Evolutionary conservation across 1,140 invertebrate species (phyloP).

Genomic region (Drosophila arawakana): DNA sequence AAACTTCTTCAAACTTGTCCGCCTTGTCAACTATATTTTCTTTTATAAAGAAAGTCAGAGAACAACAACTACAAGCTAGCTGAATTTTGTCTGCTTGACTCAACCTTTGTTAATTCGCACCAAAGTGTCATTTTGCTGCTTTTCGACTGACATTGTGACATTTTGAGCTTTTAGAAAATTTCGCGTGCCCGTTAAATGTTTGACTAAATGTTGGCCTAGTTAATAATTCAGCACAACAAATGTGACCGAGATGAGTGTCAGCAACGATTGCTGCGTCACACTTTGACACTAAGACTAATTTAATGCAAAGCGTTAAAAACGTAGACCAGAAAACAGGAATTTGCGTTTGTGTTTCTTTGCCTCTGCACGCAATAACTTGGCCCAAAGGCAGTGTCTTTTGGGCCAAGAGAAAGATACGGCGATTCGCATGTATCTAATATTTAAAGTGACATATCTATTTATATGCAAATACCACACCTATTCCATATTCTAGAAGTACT

Average conservation of each 20-base stretch:
- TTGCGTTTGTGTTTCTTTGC: slow-evolving; percentile 25
- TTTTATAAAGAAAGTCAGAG: neutral
- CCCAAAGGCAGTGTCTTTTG: neutral
- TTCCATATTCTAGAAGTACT: slow-evolving; percentile 5
- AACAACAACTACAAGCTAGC: neutral
- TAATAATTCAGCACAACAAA: slow-evolving; percentile 66
- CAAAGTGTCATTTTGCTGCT: neutral
- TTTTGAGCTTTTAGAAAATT: neutral
- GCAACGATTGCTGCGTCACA: slow-evolving; percentile 48
- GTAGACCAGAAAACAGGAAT: slow-evolving; percentile 11
- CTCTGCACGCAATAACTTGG: slow-evolving; percentile 39
- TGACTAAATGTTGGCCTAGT: slow-evolving; percentile 44
- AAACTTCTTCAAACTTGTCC: neutral
- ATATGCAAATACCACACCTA: slow-evolving; percentile 72
- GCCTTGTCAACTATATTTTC: neutral
- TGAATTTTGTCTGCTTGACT: neutral
- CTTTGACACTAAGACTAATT: slow-evolving; percentile 69
- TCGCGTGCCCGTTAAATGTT: slow-evolving; percentile 27
- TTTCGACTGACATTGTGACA: neutral
- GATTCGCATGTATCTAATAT: slow-evolving; percentile 60
- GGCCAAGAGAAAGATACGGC: neutral
- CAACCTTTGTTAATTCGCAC: neutral
- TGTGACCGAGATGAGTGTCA: slow-evolving; percentile 27
- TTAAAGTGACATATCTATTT: slow-evolving; percentile 77
- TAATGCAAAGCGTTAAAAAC: slow-evolving; percentile 57